Evolutionary conservation across 2,113 vertebrate species (phyloP).

Genomic region (Mobula birostris): DNA sequence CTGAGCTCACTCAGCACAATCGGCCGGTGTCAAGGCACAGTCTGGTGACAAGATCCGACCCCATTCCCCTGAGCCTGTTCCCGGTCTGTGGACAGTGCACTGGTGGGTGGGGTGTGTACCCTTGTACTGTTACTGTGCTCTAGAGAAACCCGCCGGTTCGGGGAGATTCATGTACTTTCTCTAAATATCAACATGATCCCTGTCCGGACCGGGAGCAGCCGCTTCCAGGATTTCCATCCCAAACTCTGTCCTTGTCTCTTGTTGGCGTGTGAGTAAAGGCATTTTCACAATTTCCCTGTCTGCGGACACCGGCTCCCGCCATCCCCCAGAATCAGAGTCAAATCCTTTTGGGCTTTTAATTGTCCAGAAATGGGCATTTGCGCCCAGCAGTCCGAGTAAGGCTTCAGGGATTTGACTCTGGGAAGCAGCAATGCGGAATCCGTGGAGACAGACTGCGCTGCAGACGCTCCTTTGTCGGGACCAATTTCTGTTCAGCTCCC

Average conservation of each 20-base stretch:
- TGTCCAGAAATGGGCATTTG: neutral
- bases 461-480: neutral
- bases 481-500: neutral
- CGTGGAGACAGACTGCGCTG: neutral
- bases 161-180: too few relatives aligned
- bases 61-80: too few relatives aligned
- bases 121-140: too few relatives aligned
- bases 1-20: too few relatives aligned
- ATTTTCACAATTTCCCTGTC: neutral
- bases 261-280: neutral
- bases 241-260: neutral
- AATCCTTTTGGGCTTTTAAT: neutral
- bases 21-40: too few relatives aligned
- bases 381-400: neutral
- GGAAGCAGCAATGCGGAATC: neutral
- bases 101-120: too few relatives aligned
- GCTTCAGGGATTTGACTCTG: neutral
- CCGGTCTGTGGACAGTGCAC: too few relatives aligned
- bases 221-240: neutral
- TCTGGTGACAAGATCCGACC: too few relatives aligned
- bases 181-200: neutral
- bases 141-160: too few relatives aligned
- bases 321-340: neutral
- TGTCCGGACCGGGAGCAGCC: neutral
- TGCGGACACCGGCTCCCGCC: neutral